Conservation (phyloP, 2,113 vertebrate genomes). For the Notothenia coriiceps region DNA sequence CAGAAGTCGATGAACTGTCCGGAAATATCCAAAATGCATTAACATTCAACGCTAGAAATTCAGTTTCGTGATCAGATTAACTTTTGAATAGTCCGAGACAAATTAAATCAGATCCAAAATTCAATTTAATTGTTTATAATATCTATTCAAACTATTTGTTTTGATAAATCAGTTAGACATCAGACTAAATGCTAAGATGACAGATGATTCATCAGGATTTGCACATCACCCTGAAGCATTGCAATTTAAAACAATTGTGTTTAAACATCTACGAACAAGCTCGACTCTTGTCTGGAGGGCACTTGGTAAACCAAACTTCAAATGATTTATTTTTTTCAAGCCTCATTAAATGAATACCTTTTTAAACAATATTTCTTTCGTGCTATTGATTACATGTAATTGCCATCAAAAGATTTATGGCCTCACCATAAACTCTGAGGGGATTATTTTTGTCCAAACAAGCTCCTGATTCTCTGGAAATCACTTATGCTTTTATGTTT, state of each 20-base stretch:
- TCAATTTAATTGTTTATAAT: too few species aligned
- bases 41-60: too few species aligned
- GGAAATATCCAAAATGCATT: too few species aligned
- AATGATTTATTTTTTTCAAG: background rate
- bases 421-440: background rate
- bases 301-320: background rate
- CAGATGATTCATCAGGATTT: too few species aligned
- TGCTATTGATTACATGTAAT: background rate
- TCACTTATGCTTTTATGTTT: background rate
- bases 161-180: too few species aligned
- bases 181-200: too few species aligned
- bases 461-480: constrained; percentile 1
- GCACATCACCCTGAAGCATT: background rate
- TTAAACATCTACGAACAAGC: background rate
- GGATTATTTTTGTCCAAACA: background rate
- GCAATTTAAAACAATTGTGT: background rate
- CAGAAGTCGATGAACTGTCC: background rate
- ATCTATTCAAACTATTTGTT: too few species aligned
- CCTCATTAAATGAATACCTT: background rate
- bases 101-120: too few species aligned
- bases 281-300: background rate
- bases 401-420: background rate
- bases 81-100: too few species aligned
- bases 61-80: too few species aligned
- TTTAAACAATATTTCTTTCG: background rate